phyloP scores from a whole-genome alignment of 2,113 vertebrate species.

The Falcunculus frontatus region DNA sequence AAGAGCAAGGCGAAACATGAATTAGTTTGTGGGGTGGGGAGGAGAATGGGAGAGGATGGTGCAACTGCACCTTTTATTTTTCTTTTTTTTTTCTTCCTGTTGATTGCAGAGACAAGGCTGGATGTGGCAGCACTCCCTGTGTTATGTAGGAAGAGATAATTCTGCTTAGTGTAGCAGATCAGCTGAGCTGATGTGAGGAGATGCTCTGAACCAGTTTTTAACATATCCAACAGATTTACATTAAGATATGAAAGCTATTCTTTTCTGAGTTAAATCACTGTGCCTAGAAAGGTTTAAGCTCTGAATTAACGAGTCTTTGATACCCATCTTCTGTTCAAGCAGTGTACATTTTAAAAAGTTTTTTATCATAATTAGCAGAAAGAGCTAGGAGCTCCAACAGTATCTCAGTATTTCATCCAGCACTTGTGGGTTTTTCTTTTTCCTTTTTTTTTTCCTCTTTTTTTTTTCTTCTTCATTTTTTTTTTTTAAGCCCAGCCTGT shows the following conservation, averaged over 20 bases:
- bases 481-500: neutral
- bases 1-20: neutral
- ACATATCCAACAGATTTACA: slow-evolving; percentile 38
- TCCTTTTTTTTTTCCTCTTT: neutral
- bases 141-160: slow-evolving; percentile 8
- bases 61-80: neutral
- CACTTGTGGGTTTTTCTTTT: neutral
- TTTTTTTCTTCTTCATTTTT: neutral
- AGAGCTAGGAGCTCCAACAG: neutral
- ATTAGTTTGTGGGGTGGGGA: neutral
- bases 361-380: slow-evolving; percentile 45
- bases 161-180: slow-evolving; percentile 37
- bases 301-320: slow-evolving; percentile 37
- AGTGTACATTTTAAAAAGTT: slow-evolving; percentile 1
- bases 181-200: slow-evolving; percentile 33
- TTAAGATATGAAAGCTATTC: slow-evolving; percentile 34
- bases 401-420: neutral
- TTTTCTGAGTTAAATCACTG: slow-evolving; percentile 18
- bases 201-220: slow-evolving; percentile 46
- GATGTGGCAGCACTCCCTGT: neutral
- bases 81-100: neutral
- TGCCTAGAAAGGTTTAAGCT: slow-evolving; percentile 18
- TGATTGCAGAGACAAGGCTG: neutral
- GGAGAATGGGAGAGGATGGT: neutral
- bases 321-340: slow-evolving; percentile 24